Evolutionary conservation across 2,113 vertebrate species (phyloP).

Genomic region (Octodon degus): DNA sequence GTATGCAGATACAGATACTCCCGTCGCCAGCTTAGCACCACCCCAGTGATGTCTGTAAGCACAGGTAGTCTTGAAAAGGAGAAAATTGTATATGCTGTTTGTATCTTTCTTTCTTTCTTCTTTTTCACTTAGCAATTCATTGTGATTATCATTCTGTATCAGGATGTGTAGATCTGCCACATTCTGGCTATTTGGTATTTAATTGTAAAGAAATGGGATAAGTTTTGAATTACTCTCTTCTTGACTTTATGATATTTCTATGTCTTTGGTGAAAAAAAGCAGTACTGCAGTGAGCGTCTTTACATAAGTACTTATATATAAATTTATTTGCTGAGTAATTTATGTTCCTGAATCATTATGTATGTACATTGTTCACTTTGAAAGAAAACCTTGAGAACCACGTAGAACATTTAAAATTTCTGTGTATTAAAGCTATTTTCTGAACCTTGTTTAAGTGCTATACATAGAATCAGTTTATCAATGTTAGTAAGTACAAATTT

Average conservation of each 20-base stretch:
- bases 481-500: not conserved
- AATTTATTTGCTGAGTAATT: not conserved
- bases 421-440: not conserved
- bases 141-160: not conserved
- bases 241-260: not conserved
- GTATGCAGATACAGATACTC: not conserved
- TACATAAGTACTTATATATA: not conserved
- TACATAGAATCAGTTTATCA: slow-evolving; percentile 39
- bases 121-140: not conserved
- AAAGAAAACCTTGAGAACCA: not conserved
- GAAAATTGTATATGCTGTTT: not conserved
- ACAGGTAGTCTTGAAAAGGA: not conserved
- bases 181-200: slow-evolving; percentile 23
- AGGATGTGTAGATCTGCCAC: not conserved
- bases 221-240: not conserved
- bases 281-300: not conserved
- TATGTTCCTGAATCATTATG: not conserved
- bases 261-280: slow-evolving; percentile 12
- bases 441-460: not conserved
- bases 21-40: not conserved
- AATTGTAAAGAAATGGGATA: not conserved
- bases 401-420: not conserved
- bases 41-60: not conserved
- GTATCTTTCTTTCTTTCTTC: not conserved
- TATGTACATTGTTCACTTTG: not conserved